These are phyloP conservation scores for Limnothrissa miodon DNA, from an alignment of 2,113 vertebrate species.

Conservation along the genomic window DNA sequence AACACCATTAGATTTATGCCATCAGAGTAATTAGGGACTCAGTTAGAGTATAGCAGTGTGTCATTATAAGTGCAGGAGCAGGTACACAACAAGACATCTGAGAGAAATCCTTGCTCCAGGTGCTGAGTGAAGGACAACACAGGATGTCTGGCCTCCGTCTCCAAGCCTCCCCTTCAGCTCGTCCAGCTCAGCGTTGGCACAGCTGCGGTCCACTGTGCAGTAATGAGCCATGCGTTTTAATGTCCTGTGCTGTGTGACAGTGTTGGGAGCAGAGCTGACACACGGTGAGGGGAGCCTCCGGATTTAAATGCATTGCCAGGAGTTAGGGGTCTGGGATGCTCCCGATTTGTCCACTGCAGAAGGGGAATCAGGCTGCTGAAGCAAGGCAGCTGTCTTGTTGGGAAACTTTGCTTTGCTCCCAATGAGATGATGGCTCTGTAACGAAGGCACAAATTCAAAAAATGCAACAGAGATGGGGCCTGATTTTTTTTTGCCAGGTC, in stretches of 20 bases:
- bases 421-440: constrained; percentile 15
- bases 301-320: constrained; percentile 22
- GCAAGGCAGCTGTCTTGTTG: constrained; percentile 27
- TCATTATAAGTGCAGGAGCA: neutral
- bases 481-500: neutral
- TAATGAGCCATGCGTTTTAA: constrained; percentile 27
- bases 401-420: neutral
- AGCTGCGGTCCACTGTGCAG: neutral
- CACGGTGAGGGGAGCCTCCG: constrained; percentile 5
- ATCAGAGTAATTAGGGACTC: constrained; percentile 60
- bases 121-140: neutral
- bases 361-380: constrained; percentile 22
- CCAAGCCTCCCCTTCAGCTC: neutral
- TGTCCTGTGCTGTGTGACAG: constrained; percentile 29
- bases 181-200: neutral
- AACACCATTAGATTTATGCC: constrained; percentile 55
- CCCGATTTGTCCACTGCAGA: neutral
- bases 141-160: neutral
- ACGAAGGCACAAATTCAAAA: constrained; percentile 15
- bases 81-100: neutral
- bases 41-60: constrained; percentile 41
- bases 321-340: constrained; percentile 6
- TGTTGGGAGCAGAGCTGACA: constrained; percentile 15
- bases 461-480: neutral
- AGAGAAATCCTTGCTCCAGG: neutral